Evolutionary conservation across 2,113 vertebrate species (phyloP), one percentile per base, ranked within the genome.

Genomic region (Leptosomus discolor): DNA sequence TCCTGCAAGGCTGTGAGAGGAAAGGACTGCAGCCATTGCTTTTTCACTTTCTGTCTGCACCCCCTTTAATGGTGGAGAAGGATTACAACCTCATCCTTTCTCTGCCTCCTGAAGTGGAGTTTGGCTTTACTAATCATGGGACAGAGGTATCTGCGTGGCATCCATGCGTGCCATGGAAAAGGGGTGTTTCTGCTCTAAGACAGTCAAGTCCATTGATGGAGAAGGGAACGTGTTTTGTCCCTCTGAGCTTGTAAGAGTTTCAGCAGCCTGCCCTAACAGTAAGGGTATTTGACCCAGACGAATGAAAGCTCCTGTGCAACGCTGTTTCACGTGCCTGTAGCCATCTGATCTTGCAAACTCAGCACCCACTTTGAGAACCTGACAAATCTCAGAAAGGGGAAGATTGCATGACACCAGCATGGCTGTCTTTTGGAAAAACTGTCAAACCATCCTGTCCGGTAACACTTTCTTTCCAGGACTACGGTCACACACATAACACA

Each of bases 141-240:
- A 5, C 3, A 37, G 36, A 93, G 15, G n/a, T 51, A 84, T 19
- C 67, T 73, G 45, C 71, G 58, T 0, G 0, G n/a, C 30, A 45
- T 12, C 29, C 3, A 19, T 3, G 1, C 0, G 1, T n/a, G 29
- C 32, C 61, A 18, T 8, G 15, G 60, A 60, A 67, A 61, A 77
- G 30, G 7, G 4, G 14, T 19, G 43, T 12, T 70, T 77, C 53
- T 64, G 21, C 21, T 70, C 48, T 60, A 45, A 81, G 39, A 54
- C 70, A 63, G 9, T 11, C 5, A 70, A 71, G 29, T 24, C 15
- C 18, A 29, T 1, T 26, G 37, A 63, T 20, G 34, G 48, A 93
- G 60, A 8, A 85, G 29, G 29, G 29, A 83, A 69, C 3, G 3
- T 1, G 2, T 34, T 48, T 19, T 73, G 11, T 24, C 26, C 57